Base-by-base conservation (phyloP, 2,797 vertebrate species). In the Netta rufina region DNA sequence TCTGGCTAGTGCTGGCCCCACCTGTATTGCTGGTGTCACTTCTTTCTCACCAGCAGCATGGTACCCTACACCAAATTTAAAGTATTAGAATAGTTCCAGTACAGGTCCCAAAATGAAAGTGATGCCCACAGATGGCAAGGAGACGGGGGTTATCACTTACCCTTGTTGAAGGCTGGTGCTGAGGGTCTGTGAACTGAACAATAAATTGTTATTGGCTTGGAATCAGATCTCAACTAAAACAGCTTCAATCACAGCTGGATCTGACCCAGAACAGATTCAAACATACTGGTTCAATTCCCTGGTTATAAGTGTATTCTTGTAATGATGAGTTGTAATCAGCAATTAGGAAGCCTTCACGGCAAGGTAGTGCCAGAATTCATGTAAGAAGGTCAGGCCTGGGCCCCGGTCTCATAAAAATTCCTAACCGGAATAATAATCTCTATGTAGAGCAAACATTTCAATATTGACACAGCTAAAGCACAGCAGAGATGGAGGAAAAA, bases 361-460 rank as follows among this genome's bases (percentile, higher is more conserved):
- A 54, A 90, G 64, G 82, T 28, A 88, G 91, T 83, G 45, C 39
- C 92, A 87, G 53, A 95, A 96, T 85, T 60, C 87, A 51, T n/a
- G 84, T 93, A 57, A 94, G 81, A 67, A 97, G 78, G 67, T 94
- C 92, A 94, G 60, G 73, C 3, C 7, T 92, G 45, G 66, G 70
- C 75, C 78, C 47, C 3, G 41, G 72, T 90, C 49, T 96, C 84
- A 92, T 84, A 88, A 95, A 97, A 92, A 95, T 89, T 95, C 92
- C 75, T 76, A 94, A 72, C 30, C 71, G 76, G 77, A 96, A 95
- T 89, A 97, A 95, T 84, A 95, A 92, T 87, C 78, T 96, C 41
- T 77, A 36, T 83, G 87, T 49, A 95, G 81, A 96, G 87, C 57
- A 98, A 97, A 95, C 62, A 96, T 71, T 91, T 96, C 73, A 90